Evolutionary conservation across 1,140 invertebrate genomes (phyloP).

Genomic region (Drosophila bipectinata): DNA sequence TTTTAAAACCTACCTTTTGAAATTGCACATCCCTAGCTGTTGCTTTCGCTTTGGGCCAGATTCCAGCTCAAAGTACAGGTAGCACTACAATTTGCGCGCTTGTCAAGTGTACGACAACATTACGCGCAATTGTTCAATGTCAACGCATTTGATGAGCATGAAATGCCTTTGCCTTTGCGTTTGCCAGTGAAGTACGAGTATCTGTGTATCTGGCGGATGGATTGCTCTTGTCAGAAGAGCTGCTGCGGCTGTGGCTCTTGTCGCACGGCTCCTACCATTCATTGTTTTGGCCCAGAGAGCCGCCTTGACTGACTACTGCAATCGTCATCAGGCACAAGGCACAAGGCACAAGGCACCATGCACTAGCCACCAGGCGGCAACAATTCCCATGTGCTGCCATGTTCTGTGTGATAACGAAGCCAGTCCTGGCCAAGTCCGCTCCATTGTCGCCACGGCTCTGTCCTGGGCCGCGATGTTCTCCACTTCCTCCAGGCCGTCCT

Average conservation of each 20-base stretch:
- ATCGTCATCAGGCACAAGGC: too few species aligned
- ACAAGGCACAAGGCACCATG: too few species aligned
- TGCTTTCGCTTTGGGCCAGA: slow-evolving; percentile 63
- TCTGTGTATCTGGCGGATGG: slow-evolving; percentile 36
- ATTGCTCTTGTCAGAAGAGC: slow-evolving; percentile 56
- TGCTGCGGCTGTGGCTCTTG: slow-evolving; percentile 14
- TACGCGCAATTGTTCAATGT: slow-evolving; percentile 83
- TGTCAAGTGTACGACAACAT: slow-evolving; percentile 82
- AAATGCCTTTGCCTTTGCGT: slow-evolving; percentile 61
- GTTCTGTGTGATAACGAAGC: slow-evolving; percentile 76
- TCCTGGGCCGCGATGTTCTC: slow-evolving; percentile 40
- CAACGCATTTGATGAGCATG: slow-evolving; percentile 82
- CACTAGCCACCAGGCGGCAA: slow-evolving; percentile 34
- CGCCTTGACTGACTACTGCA: slow-evolving; percentile 17
- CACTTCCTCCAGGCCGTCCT: slow-evolving; percentile 6
- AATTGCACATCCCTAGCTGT: not conserved
- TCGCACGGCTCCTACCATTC: slow-evolving; percentile 44
- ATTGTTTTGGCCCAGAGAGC: slow-evolving; percentile 58
- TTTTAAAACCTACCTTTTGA: not conserved
- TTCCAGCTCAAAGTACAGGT: slow-evolving; percentile 53
- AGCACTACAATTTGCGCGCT: slow-evolving; percentile 82
- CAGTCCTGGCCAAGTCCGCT: slow-evolving; percentile 33
- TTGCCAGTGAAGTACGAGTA: not conserved
- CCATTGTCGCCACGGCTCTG: slow-evolving; percentile 49
- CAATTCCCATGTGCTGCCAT: slow-evolving; percentile 81